Evolutionary conservation across 2,888 invertebrate genomes (phyloP).

Genomic region (Dioctria linearis): DNA sequence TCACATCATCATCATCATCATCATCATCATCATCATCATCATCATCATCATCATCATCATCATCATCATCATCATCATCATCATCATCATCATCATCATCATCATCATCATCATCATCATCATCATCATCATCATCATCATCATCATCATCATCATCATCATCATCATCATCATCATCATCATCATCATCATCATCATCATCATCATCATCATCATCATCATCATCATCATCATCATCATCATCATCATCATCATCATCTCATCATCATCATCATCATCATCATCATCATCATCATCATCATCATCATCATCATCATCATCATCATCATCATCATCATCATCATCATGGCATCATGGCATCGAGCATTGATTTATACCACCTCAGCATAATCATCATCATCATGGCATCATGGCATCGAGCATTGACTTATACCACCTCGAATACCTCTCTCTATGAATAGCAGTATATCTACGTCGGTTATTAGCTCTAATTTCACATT

Average conservation of each 20-base stretch:
- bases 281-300: slow-evolving; percentile 46
- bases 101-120: slow-evolving; percentile 47
- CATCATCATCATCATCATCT: slow-evolving; percentile 43
- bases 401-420: slow-evolving; percentile 44
- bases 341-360: slow-evolving; percentile 35
- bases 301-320: slow-evolving; percentile 44
- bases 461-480: too few relatives aligned
- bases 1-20: slow-evolving; percentile 40
- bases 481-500: too few relatives aligned
- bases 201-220: slow-evolving; percentile 47
- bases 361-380: slow-evolving; percentile 14
- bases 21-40: slow-evolving; percentile 42
- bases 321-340: neutral
- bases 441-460: too few relatives aligned
- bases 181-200: slow-evolving; percentile 36
- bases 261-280: slow-evolving; percentile 45
- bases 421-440: too few relatives aligned
- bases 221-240: slow-evolving; percentile 47
- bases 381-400: slow-evolving; percentile 44
- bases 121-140: slow-evolving; percentile 42
- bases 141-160: slow-evolving; percentile 48
- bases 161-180: slow-evolving; percentile 43
- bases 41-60: slow-evolving; percentile 38
- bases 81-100: slow-evolving; percentile 44
- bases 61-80: slow-evolving; percentile 47